Conservation (phyloP, 2,797 vertebrate genomes). For the Aulostomus chinensis region DNA sequence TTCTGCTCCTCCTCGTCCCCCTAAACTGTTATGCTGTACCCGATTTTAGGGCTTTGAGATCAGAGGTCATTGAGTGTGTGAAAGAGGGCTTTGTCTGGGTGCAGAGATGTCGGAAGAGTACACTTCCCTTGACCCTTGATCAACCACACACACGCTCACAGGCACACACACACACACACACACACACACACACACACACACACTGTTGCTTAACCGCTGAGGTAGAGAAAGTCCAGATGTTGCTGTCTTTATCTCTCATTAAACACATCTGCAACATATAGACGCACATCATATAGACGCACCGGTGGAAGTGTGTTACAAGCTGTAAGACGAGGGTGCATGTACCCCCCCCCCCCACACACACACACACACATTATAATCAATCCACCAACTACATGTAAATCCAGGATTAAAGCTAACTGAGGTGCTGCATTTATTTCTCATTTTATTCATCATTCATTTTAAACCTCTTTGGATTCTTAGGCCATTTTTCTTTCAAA, state of each 20-base stretch:
- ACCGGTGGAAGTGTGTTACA: too few species aligned
- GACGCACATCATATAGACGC: constrained; percentile 2
- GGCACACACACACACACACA: constrained; percentile 10
- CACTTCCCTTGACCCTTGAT: constrained; percentile 51
- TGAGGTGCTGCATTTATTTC: too few species aligned
- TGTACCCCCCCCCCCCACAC: too few species aligned
- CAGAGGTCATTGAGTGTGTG: constrained; percentile 45
- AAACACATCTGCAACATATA: constrained; percentile 40
- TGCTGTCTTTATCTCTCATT: constrained; percentile 26
- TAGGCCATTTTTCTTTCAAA: too few species aligned
- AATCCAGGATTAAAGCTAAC: too few species aligned
- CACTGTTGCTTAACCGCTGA: constrained; percentile 33
- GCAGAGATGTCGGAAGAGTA: constrained; percentile 39
- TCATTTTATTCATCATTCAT: too few species aligned
- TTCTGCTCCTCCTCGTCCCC: neutral
- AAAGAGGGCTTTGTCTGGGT: constrained; percentile 58
- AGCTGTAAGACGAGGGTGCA: too few species aligned
- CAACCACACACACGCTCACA: constrained; percentile 2
- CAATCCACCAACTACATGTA: too few species aligned
- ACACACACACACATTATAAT: too few species aligned
- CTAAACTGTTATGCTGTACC: constrained; percentile 16
- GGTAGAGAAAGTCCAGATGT: constrained; percentile 49
- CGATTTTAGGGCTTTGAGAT: constrained; percentile 31
- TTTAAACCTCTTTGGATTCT: too few species aligned
- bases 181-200: constrained; percentile 17